Base-by-base conservation (phyloP, 2,113 vertebrate species). In the Machaerirhynchus nigripectus region DNA sequence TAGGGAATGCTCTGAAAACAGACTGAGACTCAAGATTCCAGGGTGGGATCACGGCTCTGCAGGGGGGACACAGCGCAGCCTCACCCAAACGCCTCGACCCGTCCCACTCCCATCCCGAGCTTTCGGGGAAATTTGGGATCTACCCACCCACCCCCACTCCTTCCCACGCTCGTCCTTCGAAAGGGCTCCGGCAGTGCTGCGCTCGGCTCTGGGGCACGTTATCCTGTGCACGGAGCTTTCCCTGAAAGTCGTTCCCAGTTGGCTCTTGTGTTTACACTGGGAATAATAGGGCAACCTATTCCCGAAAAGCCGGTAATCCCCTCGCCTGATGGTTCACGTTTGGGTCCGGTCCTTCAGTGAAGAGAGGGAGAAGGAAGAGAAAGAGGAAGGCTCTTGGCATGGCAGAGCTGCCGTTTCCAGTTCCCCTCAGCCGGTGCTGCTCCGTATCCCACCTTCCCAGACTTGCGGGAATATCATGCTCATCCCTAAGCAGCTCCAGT, bases 171-270 rank as follows among this genome's bases (percentile, higher is more conserved):
- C 11, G 1, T 31, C 56, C 42, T 31, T n/a, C 1, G 1, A 8
- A n/a, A 31, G 4, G 1, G 37, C 91, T 50, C 57, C 1, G 1
- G 26, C 4, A 1, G 5, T 0, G 0, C 0, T 8, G 4, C 56
- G 1, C 44, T 21, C 42, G 3, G 5, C 88, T 53, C 76, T 4
- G 12, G 39, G 33, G 8, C 14, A 0, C 53, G 0, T 61, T 15
- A 3, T 64, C 55, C 78, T 24, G 1, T 1, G 64, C 83, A 1
- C 15, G 0, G 6, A 70, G 42, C 55, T n/a, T 30, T 73, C 68
- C 42, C 76, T 61, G 63, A 56, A 37, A 68, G 11, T 27, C n/a
- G 4, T 30, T 31, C 57, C 4, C 3, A 56, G 64, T 4, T 4
- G 15, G 18, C 17, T 20, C 15, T 21, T 10, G 71, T 35, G 5